These are phyloP conservation scores for Drosophila sp. DNA, from an alignment of 1,140 invertebrate genomes.

Conservation along the genomic window DNA sequence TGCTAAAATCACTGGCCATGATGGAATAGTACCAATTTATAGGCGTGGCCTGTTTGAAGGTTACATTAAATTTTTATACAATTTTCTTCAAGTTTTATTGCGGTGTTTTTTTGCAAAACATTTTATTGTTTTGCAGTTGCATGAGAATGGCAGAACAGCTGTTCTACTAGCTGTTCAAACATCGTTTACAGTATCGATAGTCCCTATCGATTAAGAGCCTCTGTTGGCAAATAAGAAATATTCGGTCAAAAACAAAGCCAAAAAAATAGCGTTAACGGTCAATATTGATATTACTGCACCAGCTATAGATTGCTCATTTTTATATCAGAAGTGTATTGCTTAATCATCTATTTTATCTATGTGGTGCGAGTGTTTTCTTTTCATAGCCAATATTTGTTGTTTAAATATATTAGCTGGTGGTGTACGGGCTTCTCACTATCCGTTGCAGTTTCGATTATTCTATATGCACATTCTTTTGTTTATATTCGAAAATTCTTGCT, in stretches of 20 bases:
- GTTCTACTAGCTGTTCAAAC: neutral
- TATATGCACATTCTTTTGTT: constrained; percentile 33
- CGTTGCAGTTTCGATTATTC: neutral
- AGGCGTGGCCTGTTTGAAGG: neutral
- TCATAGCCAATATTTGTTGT: constrained; percentile 36
- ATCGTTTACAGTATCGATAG: neutral
- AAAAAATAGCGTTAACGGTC: neutral
- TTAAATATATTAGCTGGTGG: constrained; percentile 33
- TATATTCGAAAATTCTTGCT: constrained; percentile 31
- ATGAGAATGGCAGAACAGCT: constrained; percentile 47
- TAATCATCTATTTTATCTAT: constrained; percentile 30
- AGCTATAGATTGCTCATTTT: neutral
- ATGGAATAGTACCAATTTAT: neutral
- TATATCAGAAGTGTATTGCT: constrained; percentile 21
- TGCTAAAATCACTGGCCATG: constrained; percentile 63
- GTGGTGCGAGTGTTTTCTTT: constrained; percentile 54
- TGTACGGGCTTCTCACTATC: neutral
- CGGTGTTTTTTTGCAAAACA: constrained; percentile 43
- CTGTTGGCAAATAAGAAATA: too few relatives aligned
- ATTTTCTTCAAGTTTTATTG: constrained; percentile 35
- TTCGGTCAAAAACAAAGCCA: too few relatives aligned
- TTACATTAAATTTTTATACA: constrained; percentile 24
- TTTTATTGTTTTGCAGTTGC: constrained; percentile 42
- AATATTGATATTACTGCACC: neutral
- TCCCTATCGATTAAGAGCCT: neutral